Base-by-base conservation (phyloP, 2,888 invertebrate species). In the Onchidella celtica region DNA sequence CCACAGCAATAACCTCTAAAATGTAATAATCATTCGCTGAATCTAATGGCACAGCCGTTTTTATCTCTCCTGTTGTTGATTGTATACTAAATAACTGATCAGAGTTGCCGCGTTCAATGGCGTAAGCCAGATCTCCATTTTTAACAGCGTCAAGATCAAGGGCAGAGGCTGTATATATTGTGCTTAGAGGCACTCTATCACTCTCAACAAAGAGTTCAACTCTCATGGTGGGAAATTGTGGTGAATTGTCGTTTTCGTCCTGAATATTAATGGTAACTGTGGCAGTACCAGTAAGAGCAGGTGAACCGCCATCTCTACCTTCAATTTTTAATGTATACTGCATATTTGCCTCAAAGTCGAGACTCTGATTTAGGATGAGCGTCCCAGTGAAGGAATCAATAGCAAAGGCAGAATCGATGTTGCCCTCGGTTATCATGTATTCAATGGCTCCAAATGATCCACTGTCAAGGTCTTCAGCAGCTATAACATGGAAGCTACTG, bases 391-490 rank as follows among this genome's bases (percentile, higher is more conserved):
- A 95, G 63, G 96, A 95, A 92, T 98, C 97, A 82, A 99, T 96
- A 77, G 96, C 95, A 94, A 98, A 99, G 74, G 97, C 95, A 61
- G 96, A 96, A 21, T 96, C 96, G 82, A 97, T 97, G 93, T 98
- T 97, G 68, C 98, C 98, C 0, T 98, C 98, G 1, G 97, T 97
- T 3, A 98, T 97, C 88, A 96, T 96, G 91, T 97, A 98, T 2
- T 80, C 59, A 1, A 88, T 59, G 4, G 84, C 85, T 47, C 86
- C 87, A 3, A 85, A 70, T 0, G 84, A 17, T n/a, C 81, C 75
- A 4, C 75, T 61, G 63, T 81, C 81, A 11, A 75, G 27, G 40
- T 81, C 81, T 34, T 9, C n/a, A 11, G 81, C 61, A 24, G 3
- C 1, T 3, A 65, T 11, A 6, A n/a, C n/a, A 75, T 81, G 57